Base-by-base conservation (phyloP, 2,797 vertebrate species). In the Carcharodon carcharias region DNA sequence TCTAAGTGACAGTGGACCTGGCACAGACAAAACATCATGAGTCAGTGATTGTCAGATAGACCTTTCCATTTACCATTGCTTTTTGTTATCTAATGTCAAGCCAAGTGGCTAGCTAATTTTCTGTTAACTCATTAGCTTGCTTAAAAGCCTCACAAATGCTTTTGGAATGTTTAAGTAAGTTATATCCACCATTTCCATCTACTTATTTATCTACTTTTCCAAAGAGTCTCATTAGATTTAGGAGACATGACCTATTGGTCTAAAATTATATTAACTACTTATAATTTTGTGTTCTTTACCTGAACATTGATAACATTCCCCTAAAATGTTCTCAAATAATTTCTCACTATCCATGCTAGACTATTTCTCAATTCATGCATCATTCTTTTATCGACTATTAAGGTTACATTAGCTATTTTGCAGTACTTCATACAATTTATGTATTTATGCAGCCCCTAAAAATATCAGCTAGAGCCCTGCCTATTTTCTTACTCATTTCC, bases 121-220 rank as follows among this genome's bases (percentile, higher is more conserved):
- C 56, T 95, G 67, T 71, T 56, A 95, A 69, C 28, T 50, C 21
- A 73, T 50, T 67, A 95, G 67, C 65, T 95, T 95, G 63, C 28
- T 95, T 71, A 95, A 94, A 69, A 94, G 63, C 40, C 21, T 67
- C 40, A 95, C 93, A 71, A 71, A 95, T 45, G 65, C 67, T 26
- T 95, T 95, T 16, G 50, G n/a, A 54, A 71, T 56, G 14, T 95
- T 56, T 35, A 31, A 91, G 88, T 56, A 73, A 73, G 9, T 73
- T 73, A 95, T 50, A 95, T 73, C 31, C 26, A 95, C 4, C 1
- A 73, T 31, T 95, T 12, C 26, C 54, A 50, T 54, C 93, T 95
- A 71, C 40, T 73, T 35, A 95, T 31, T 54, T 31, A 31, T 12
- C 28, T 95, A 95, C 69, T 45, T 54, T 18, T 73, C 14, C 94